These are phyloP conservation scores for Melolontha melolontha DNA, from an alignment of 2,888 invertebrate species.

Conservation along the genomic window DNA sequence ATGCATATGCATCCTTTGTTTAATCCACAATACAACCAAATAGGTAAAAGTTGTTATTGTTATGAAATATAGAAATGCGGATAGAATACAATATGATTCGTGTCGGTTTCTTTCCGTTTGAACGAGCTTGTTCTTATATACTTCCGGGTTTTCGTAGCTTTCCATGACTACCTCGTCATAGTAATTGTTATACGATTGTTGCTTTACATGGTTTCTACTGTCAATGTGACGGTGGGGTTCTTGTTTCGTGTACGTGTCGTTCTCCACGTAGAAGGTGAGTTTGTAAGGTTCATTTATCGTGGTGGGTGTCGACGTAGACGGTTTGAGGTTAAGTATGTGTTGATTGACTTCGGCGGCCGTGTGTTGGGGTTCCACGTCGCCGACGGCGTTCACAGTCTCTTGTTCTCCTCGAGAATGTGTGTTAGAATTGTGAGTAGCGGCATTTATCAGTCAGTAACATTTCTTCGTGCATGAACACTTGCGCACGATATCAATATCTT, in stretches of 20 bases:
- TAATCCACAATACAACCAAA: slow-evolving; percentile 63
- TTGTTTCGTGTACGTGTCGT: slow-evolving; percentile 50
- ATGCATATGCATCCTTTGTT: slow-evolving; percentile 62
- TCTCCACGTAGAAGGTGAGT: slow-evolving; percentile 61
- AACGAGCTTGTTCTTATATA: slow-evolving; percentile 49
- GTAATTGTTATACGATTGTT: slow-evolving; percentile 51
- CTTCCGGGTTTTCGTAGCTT: slow-evolving; percentile 56
- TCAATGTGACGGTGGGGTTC: slow-evolving; percentile 29
- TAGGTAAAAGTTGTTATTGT: slow-evolving; percentile 64
- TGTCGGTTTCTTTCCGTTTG: slow-evolving; percentile 52
- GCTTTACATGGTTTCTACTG: slow-evolving; percentile 41
- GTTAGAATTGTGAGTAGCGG: slow-evolving; percentile 70
- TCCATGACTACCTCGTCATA: slow-evolving; percentile 62
- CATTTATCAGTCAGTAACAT: slow-evolving; percentile 81
- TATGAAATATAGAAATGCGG: slow-evolving; percentile 64
- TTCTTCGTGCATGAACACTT: slow-evolving; percentile 96
- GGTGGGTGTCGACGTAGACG: slow-evolving; percentile 50
- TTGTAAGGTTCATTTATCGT: slow-evolving; percentile 57
- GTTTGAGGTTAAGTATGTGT: slow-evolving; percentile 55
- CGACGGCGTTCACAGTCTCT: slow-evolving; percentile 42
- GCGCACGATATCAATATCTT: slow-evolving; percentile 95
- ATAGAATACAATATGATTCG: slow-evolving; percentile 62
- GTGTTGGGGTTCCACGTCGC: slow-evolving; percentile 46
- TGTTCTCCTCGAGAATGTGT: slow-evolving; percentile 42
- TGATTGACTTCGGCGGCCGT: slow-evolving; percentile 48